Percentiles rank a stretch among this genome's conserved stretches.
Conservation (phyloP, 2,888 invertebrate genomes). For the Zaprionus bogoriensis region DNA sequence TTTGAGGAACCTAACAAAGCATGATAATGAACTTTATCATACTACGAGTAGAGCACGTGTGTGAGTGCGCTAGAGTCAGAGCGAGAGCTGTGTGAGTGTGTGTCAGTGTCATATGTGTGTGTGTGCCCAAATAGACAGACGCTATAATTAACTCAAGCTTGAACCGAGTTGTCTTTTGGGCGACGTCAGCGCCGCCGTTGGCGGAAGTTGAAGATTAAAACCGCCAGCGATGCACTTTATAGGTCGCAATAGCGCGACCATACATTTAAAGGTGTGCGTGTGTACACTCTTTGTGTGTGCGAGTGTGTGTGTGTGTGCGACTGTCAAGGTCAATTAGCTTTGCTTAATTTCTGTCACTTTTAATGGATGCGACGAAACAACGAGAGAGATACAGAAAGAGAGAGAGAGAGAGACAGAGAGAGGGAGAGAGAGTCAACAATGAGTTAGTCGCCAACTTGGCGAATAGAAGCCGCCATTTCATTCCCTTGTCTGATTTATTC, state of each 20-base stretch:
- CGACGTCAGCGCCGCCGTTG: constrained; percentile 9
- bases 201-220: constrained; percentile 68
- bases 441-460: background rate
- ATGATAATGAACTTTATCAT: constrained; percentile 56
- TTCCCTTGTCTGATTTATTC: constrained; percentile 1
- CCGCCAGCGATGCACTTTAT: constrained; percentile 60
- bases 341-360: constrained; percentile 59
- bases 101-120: background rate
- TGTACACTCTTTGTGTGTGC: constrained; percentile 9
- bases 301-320: constrained; percentile 24
- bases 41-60: background rate
- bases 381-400: constrained; percentile 1
- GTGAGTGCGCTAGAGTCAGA: background rate
- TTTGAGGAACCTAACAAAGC: constrained; percentile 37
- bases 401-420: background rate
- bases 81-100: background rate
- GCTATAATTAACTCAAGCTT: constrained; percentile 52
- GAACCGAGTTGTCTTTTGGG: constrained; percentile 35
- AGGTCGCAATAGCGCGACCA: constrained; percentile 31
- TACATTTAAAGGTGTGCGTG: constrained; percentile 18
- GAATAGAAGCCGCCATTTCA: background rate
- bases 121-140: constrained; percentile 23
- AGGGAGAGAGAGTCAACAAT: constrained; percentile 1
- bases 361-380: constrained; percentile 26
- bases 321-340: constrained; percentile 67